Base-by-base conservation (phyloP, 2,113 vertebrate genomes). In the Colinus virginianus region DNA sequence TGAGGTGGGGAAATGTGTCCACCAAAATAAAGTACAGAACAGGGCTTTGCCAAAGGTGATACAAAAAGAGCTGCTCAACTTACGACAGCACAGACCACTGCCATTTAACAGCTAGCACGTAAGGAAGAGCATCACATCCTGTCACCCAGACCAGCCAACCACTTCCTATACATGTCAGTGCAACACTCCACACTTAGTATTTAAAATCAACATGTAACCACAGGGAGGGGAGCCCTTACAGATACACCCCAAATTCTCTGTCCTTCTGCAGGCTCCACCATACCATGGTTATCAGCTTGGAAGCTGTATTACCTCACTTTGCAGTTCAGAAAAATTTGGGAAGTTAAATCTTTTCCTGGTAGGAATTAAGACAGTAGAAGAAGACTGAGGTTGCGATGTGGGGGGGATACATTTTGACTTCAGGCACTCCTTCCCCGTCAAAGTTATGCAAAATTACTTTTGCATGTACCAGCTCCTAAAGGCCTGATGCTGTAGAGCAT, bases 51-150 rank as follows among this genome's bases (percentile, higher is more conserved):
- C 36, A 62, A 18, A 40, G 61, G 26, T 11, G 11, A 25, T 23
- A 38, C 36, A 40, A 42, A 11, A 48, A 0, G 0, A 14, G 40
- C 51, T 66, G 45, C 48, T 59, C 26, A 6, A 67, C 0, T 0
- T 26, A 26, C 8, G 43, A 36, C 34, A 78, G 40, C 1, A 0
- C 66, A 34, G 25, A 11, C 51, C 62, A 46, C 28, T 2, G 4
- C 51, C 28, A 87, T 45, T 45, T 74, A 76, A 32, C 55, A 1
- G 4, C 42, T 61, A 28, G 38, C 0, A 5, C 7, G 17, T 7
- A 8, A 68, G 78, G 82, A 84, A 90, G 45, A 66, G 25, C 19
- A 46, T 53, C 28, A 70, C 7, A 79, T 81, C 66, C 83, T 77
- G 66, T 38, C 36, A 26, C 34, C 7, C 78, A 7, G 26, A 20